Evolutionary conservation across 2,113 vertebrate species (phyloP).

Genomic region (Leptosomus discolor): DNA sequence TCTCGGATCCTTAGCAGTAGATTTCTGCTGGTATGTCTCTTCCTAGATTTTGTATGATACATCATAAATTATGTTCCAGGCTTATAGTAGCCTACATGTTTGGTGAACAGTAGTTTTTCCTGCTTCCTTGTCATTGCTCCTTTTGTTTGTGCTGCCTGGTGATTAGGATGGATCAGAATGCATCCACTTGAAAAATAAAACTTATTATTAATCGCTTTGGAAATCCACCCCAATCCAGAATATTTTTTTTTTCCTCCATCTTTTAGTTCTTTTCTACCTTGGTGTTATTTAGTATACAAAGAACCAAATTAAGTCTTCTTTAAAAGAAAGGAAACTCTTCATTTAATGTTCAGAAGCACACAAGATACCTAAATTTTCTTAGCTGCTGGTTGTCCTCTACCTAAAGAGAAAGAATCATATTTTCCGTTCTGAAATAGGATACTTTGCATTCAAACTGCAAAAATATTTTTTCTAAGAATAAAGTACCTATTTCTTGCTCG

Average conservation of each 20-base stretch:
- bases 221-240: background rate
- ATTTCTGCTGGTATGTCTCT: background rate
- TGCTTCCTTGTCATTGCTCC: background rate
- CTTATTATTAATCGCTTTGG: background rate
- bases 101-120: background rate
- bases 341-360: background rate
- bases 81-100: background rate
- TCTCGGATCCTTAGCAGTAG: background rate
- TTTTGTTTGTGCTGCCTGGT: background rate
- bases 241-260: background rate
- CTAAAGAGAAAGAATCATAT: background rate
- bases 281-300: background rate
- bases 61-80: background rate
- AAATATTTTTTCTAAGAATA: background rate
- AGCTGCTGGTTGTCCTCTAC: background rate
- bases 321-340: background rate
- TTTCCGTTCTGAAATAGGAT: background rate
- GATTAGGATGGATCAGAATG: background rate
- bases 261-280: background rate
- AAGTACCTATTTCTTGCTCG: background rate
- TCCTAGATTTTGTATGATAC: background rate
- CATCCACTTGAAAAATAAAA: background rate
- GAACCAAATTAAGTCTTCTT: background rate
- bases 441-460: background rate
- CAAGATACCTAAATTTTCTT: background rate